phyloP scores from a whole-genome alignment of 2,113 vertebrate genomes.

The Muntiacus muntjak region DNA sequence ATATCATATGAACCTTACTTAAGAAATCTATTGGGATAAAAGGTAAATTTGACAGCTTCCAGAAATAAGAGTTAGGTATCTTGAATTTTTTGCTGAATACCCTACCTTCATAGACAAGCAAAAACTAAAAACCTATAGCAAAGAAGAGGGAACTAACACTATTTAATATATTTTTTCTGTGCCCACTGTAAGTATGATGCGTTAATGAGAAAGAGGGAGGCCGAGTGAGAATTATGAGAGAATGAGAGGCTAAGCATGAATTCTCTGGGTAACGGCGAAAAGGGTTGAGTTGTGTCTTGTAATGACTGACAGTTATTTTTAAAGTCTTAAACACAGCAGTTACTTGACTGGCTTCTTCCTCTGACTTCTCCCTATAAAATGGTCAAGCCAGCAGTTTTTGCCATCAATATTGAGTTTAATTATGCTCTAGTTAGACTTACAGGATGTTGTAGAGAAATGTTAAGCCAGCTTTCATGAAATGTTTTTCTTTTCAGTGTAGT shows the following conservation, averaged over 20 bases:
- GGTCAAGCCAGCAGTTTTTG: neutral
- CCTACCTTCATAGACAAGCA: neutral
- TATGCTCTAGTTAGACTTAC: neutral
- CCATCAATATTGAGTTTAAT: neutral
- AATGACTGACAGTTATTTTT: neutral
- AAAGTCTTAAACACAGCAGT: neutral
- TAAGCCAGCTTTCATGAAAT: neutral
- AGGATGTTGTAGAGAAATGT: neutral
- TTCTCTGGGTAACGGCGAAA: neutral
- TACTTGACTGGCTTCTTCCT: neutral
- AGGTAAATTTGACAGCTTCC: neutral
- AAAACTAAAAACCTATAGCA: neutral
- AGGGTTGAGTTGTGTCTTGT: neutral
- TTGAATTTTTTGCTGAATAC: neutral
- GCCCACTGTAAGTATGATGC: neutral
- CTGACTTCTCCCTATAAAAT: neutral
- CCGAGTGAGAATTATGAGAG: neutral
- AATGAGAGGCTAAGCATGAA: neutral
- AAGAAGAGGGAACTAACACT: neutral
- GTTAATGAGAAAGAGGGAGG: neutral
- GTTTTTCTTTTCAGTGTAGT: neutral
- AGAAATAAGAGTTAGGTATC: neutral
- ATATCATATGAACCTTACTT: neutral
- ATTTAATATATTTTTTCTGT: neutral
- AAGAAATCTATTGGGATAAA: neutral